phyloP scores from a whole-genome alignment of 2,113 vertebrate species.

The Philantomba maxwellii region DNA sequence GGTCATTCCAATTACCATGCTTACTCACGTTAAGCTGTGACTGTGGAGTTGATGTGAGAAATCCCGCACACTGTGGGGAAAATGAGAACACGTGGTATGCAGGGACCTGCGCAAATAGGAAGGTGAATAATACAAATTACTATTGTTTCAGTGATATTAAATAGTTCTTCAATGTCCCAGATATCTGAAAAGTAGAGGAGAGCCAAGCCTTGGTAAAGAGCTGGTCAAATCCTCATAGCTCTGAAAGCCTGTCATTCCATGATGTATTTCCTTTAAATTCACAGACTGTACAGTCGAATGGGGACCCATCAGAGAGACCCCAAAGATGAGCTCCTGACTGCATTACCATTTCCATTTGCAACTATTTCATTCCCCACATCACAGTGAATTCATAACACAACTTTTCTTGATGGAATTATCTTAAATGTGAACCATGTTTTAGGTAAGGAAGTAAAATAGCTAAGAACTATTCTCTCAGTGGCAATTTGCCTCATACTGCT shows the following conservation, averaged over 20 bases:
- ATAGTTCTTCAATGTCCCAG: not conserved
- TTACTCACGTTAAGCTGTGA: not conserved
- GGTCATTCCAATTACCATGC: constrained; percentile 11
- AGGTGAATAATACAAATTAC: not conserved
- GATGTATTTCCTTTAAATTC: not conserved
- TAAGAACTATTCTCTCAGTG: not conserved
- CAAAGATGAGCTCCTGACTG: not conserved
- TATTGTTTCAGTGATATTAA: not conserved
- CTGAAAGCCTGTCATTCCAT: not conserved
- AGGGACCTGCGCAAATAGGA: not conserved
- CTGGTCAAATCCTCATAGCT: not conserved
- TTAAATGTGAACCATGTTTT: not conserved
- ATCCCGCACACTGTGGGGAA: not conserved
- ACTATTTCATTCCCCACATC: not conserved
- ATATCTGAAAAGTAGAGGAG: not conserved
- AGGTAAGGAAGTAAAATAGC: not conserved
- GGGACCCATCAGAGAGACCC: not conserved
- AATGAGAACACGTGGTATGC: not conserved
- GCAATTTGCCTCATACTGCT: not conserved
- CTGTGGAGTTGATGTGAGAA: not conserved
- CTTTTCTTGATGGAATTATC: not conserved
- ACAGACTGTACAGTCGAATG: not conserved
- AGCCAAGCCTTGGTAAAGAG: not conserved
- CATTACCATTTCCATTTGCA: not conserved
- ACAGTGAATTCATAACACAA: not conserved